Evolutionary conservation across 2,888 invertebrate species (phyloP).

Genomic region (Drosophila monieri): DNA sequence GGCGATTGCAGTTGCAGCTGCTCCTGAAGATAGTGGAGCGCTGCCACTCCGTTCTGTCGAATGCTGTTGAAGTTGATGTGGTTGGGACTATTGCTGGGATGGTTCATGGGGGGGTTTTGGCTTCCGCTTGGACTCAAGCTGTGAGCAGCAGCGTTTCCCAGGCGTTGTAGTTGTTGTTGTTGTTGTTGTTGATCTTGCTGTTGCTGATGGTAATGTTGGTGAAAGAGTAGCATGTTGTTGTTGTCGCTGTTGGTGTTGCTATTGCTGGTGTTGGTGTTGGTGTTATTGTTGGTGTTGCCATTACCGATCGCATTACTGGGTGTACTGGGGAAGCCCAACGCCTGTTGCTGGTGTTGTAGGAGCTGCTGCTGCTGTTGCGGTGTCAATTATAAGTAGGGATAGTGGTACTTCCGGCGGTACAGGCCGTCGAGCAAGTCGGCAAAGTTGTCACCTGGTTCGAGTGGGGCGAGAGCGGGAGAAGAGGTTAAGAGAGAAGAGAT

Average conservation of each 20-base stretch:
- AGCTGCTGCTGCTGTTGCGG: constrained; percentile 78
- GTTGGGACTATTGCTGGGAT: constrained; percentile 12
- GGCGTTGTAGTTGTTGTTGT: constrained; percentile 46
- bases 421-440: constrained; percentile 83
- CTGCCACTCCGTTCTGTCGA: constrained; percentile 52
- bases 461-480: constrained; percentile 17
- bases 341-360: constrained; percentile 71
- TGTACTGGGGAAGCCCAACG: constrained; percentile 61
- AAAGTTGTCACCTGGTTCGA: constrained; percentile 77
- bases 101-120: constrained; percentile 21
- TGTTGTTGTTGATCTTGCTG: constrained; percentile 26
- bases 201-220: constrained; percentile 37
- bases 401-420: constrained; percentile 84
- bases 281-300: constrained; percentile 37
- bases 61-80: constrained; percentile 34
- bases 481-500: constrained; percentile 32
- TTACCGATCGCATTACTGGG: constrained; percentile 55
- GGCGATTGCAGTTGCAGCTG: constrained; percentile 34
- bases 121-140: constrained; percentile 24
- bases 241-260: constrained; percentile 32
- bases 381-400: constrained; percentile 84
- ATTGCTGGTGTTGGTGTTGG: constrained; percentile 34
- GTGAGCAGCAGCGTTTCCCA: constrained; percentile 43
- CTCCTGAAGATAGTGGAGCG: constrained; percentile 40
- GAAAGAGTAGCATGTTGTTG: constrained; percentile 32